Base-by-base conservation (phyloP, 2,113 vertebrate genomes). In the Poeciliopsis occidentalis region DNA sequence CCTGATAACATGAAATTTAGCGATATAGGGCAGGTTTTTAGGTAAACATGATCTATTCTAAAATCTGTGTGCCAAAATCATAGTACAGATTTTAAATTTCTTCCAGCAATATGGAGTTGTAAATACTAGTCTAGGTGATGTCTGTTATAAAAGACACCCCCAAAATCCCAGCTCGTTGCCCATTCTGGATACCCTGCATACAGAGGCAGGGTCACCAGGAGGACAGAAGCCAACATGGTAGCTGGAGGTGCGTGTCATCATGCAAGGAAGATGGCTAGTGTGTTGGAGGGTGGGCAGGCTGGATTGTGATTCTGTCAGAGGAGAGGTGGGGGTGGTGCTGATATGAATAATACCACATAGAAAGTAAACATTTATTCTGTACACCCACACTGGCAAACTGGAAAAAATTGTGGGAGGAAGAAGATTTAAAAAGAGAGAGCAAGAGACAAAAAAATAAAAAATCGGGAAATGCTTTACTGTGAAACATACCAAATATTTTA, bases 191-290 rank as follows among this genome's bases (percentile, higher is more conserved):
- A 71, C 85, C 83, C 71, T 81, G 73, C 32, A 81, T 70, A 76
- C 74, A 70, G 71, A 84, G 74, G 76, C 26, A 69, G 85, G 93
- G 91, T 92, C 92, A 92, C 27, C 1, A 26, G 87, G 87, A 84
- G 91, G 92, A 89, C 91, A 92, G 84, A n/a, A n/a, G 87, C 69
- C 79, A 81, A 90, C 84, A 84, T 19, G 84, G 76, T 78, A 60
- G 83, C 81, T 82, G 80, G 78, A 84, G 86, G 81, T 85, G 81
- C 29, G 71, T n/a, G 22, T 57, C 51, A 69, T 82, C 41, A 19
- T 64, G 65, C 15, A 3, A 39, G 69, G 41, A 29, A 82, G 60
- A 76, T 12, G 51, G 69, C 26, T 84, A 71, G 67, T 12, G 57
- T 39, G 67, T 26, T 22, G 76, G 68, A 71, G 81, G 81, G 80